Evolutionary conservation across 2,888 invertebrate genomes (phyloP), one percentile per base, ranked within the genome.

Genomic region (Chelonus formosanus): DNA sequence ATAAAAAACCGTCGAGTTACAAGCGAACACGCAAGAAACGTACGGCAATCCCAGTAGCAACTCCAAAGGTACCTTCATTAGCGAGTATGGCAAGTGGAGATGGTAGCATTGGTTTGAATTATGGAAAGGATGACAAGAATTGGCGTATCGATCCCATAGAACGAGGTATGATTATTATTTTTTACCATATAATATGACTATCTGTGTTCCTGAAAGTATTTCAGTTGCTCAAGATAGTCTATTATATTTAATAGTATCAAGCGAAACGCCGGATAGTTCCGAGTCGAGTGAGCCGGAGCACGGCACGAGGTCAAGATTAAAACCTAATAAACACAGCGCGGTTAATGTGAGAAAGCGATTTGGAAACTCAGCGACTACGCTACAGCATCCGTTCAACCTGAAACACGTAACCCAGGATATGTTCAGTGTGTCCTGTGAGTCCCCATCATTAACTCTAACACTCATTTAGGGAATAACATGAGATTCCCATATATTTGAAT

Each of bases 11-110:
- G 5, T 88, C 89, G 55, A 88, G 90, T 20, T 91, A 91, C 79
- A 92, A 92, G 80, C 87, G 91, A 79, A 89, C 89, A 74, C 88
- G 90, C 69, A 91, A 90, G 84, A 91, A 91, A 86, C 89, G 91
- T 71, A 88, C 89, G n/a, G 90, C 90, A 10, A 92, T 95, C 78
- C 93, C 95, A 2, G 95, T 95, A 36, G 93, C 95, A 74, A 94
- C 94, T 61, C 95, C 95, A 0, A 87, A 93, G 70, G 93, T 94
- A 63, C 91, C 92, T 4, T 89, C 91, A 64, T 86, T 92, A 73
- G 90, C 90, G 54, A 89, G 78, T 45, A 78, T 81, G 76, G 76
- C 76, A 47, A 79, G 80, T 48, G 80, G 79, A 4, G 84, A 84
- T 52, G 84, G 81, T 55, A 80, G 80, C 48, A 75, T 80, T 10